Evolutionary conservation across 2,113 vertebrate species (phyloP), one percentile per base, ranked within the genome.

Genomic region (Lucifuga dentata): DNA sequence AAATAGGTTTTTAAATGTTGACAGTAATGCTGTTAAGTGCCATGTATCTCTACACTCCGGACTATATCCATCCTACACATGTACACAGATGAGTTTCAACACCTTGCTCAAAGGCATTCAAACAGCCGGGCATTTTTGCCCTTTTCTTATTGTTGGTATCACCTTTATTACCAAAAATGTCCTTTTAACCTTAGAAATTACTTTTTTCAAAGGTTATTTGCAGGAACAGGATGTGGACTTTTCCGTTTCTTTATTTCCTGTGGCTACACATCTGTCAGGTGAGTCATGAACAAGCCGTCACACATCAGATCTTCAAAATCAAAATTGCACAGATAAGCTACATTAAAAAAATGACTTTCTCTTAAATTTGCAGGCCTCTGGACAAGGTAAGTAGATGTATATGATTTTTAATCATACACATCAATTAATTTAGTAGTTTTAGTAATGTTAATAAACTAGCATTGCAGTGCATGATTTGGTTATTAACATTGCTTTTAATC

Each of bases 141-240:
- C n/a, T n/a, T n/a, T n/a, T n/a, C n/a, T n/a, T n/a, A n/a, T n/a
- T n/a, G n/a, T n/a, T n/a, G n/a, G n/a, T n/a, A n/a, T n/a, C n/a
- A n/a, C n/a, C n/a, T n/a, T n/a, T n/a, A n/a, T n/a, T n/a, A n/a
- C n/a, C n/a, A n/a, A n/a, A n/a, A n/a, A n/a, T n/a, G n/a, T n/a
- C n/a, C n/a, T 29, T 29, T 29, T 29, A 7, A 29, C 26, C 26
- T 3, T 29, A 5, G 26, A 59, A 53, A 45, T 32, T 0, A 43
- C 5, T 38, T 48, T 7, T 19, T n/a, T 62, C 38, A 3, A 32
- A 46, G 17, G 35, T 51, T 44, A 12, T 49, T 45, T 67, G 4
- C 50, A 70, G 78, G 53, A 35, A 9, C 72, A 82, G 23, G 52
- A 89, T 89, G 86, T 21, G 65, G 84, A n/a, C 24, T 15, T 69